Evolutionary conservation across 2,888 invertebrate genomes (phyloP).

Genomic region (Gastracanthus pulcherrimus): DNA sequence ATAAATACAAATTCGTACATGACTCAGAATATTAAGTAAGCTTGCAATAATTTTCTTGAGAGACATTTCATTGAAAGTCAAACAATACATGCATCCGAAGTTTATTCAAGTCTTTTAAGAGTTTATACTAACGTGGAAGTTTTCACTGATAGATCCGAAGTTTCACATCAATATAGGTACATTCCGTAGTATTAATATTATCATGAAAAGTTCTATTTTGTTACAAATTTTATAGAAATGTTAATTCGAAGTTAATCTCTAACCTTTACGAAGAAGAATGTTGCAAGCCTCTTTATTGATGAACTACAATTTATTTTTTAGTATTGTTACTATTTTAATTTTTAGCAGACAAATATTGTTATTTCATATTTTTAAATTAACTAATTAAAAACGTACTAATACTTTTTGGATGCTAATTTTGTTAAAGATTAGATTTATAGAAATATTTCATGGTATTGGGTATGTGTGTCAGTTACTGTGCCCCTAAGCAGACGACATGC

Average conservation of each 20-base stretch:
- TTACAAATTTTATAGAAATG: not conserved
- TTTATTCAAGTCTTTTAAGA: constrained; percentile 46
- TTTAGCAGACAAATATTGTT: no score
- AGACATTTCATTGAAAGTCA: constrained; percentile 11
- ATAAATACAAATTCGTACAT: constrained; percentile 61
- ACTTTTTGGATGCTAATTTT: not conserved
- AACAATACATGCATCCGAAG: not conserved
- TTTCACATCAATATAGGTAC: constrained; percentile 25
- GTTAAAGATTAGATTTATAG: not conserved
- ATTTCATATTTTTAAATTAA: not conserved
- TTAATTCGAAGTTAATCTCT: not conserved
- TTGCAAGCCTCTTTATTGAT: not conserved
- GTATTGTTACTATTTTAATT: not conserved
- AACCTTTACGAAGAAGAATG: not conserved
- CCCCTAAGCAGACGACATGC: no score
- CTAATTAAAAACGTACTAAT: not conserved
- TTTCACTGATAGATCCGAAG: constrained; percentile 17
- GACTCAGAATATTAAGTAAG: constrained; percentile 44
- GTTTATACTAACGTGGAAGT: constrained; percentile 20
- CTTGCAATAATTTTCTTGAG: constrained; percentile 34
- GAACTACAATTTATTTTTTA: not conserved
- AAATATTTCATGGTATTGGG: not conserved
- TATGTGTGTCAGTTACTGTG: no score
- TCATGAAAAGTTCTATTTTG: no score
- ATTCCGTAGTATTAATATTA: no score